These are phyloP conservation scores for Chrysaora quinquecirrha DNA, from an alignment of 30 jellyfish, hydroid and myxozoan genomes.

Conservation along the genomic window DNA sequence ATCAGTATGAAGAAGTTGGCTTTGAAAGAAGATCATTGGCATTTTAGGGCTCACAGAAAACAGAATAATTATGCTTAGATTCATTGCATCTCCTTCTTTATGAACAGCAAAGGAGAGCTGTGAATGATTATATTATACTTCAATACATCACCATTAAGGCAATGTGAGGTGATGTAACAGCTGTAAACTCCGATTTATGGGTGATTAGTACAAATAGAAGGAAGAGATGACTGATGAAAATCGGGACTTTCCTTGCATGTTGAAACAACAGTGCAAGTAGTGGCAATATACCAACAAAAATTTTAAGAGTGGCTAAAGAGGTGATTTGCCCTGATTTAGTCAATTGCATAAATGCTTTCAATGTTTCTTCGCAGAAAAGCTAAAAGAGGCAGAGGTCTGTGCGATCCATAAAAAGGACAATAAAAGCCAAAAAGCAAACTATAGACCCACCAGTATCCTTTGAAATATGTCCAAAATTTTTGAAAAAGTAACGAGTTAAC, in stretches of 20 bases:
- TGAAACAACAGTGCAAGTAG: too few relatives aligned
- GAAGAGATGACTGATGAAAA: not conserved
- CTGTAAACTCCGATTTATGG: not conserved
- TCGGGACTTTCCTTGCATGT: not conserved
- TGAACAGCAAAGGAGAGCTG: not conserved
- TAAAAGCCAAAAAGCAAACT: too few relatives aligned
- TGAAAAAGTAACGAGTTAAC: too few relatives aligned
- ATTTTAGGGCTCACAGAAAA: not conserved
- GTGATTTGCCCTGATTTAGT: too few relatives aligned
- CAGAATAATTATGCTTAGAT: not conserved
- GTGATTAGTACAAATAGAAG: not conserved
- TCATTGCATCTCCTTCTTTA: not conserved
- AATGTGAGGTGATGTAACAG: not conserved
- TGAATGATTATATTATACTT: not conserved
- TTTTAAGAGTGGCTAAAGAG: too few relatives aligned
- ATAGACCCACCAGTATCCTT: too few relatives aligned
- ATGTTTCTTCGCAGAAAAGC: too few relatives aligned
- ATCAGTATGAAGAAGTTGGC: not conserved
- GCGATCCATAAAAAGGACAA: too few relatives aligned
- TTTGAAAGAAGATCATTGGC: not conserved
- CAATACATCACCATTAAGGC: not conserved
- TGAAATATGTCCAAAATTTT: too few relatives aligned
- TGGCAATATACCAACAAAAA: too few relatives aligned
- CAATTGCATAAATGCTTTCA: too few relatives aligned
- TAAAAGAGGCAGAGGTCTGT: too few relatives aligned